phyloP scores from a whole-genome alignment of 2,888 invertebrate genomes.

The Celastrina argiolus region DNA sequence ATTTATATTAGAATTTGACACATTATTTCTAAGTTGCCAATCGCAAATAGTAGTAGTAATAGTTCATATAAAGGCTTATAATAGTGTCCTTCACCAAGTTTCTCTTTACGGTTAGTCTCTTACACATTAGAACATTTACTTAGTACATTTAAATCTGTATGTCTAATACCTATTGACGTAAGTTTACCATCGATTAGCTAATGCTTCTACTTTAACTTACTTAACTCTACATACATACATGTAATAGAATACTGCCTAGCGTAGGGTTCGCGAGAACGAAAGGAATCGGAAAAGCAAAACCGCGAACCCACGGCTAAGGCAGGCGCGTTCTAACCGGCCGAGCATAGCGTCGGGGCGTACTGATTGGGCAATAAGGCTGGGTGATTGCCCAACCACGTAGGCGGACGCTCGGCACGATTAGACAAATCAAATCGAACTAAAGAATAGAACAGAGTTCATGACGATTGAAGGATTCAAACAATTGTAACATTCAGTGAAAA shows the following conservation, averaged over 20 bases:
- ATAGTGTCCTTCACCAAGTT: conserved; percentile 77
- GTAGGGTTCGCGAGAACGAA: conserved; percentile 49
- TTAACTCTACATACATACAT: conserved; percentile 78
- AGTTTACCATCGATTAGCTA: conserved; percentile 76
- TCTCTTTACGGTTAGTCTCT: conserved; percentile 63
- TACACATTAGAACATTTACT: conserved; percentile 69
- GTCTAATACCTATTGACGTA: conserved; percentile 73
- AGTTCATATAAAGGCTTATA: conserved; percentile 70
- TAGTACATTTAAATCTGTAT: conserved; percentile 62
- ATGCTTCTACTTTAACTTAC: conserved; percentile 67
- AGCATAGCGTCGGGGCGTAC: conserved; percentile 67
- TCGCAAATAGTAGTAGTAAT: conserved; percentile 64
- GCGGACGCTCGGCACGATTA: conserved; percentile 72
- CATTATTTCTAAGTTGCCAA: conserved; percentile 71
- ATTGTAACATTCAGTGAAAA: conserved; percentile 56
- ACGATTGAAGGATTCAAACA: conserved; percentile 31
- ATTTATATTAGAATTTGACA: conserved; percentile 60
- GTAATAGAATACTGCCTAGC: conserved; percentile 53
- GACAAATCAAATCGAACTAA: conserved; percentile 46
- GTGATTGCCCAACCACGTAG: conserved; percentile 83
- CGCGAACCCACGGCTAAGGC: conserved; percentile 54
- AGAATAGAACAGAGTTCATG: conserved; percentile 34
- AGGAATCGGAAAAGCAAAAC: conserved; percentile 43
- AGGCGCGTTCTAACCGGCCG: conserved; percentile 60
- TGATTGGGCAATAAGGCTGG: conserved; percentile 86